phyloP scores from a whole-genome alignment of 1,140 invertebrate species.

The Musca domestica region DNA sequence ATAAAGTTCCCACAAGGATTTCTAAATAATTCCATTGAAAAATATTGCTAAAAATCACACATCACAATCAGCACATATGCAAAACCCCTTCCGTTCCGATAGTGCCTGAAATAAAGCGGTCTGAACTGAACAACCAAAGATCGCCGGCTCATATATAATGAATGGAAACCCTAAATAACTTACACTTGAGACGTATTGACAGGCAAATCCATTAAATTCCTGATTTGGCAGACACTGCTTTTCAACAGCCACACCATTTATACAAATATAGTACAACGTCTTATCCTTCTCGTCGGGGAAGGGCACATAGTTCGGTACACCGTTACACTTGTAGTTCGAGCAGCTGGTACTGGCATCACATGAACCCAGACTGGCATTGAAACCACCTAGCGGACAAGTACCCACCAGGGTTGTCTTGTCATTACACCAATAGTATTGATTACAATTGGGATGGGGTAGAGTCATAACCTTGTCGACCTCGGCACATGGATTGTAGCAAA shows the following conservation, averaged over 20 bases:
- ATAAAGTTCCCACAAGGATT: too few species aligned
- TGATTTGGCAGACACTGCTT: background rate
- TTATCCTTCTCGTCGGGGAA: slow-evolving; percentile 1
- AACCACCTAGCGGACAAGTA: slow-evolving; percentile 29
- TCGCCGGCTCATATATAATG: too few species aligned
- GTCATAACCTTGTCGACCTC: background rate
- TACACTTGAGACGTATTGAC: slow-evolving; percentile 36
- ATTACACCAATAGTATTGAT: slow-evolving; percentile 41
- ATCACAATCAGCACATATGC: too few species aligned
- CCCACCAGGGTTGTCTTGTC: slow-evolving; percentile 34
- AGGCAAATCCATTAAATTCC: slow-evolving; percentile 2
- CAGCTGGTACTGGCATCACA: slow-evolving; percentile 21
- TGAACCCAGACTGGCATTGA: slow-evolving; percentile 3
- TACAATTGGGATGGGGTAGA: slow-evolving; percentile 39
- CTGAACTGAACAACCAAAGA: too few species aligned
- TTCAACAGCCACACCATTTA: slow-evolving; percentile 6
- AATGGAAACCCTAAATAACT: too few species aligned
- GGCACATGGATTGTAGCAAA: slow-evolving; percentile 38
- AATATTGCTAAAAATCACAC: too few species aligned
- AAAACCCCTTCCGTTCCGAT: too few species aligned
- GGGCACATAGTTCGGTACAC: background rate
- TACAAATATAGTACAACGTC: slow-evolving; percentile 22
- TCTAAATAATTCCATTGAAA: too few species aligned
- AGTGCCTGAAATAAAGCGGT: too few species aligned
- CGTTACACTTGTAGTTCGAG: slow-evolving; percentile 4